Conservation (phyloP, 2,888 invertebrate species). For the Slavum lentiscoides region DNA sequence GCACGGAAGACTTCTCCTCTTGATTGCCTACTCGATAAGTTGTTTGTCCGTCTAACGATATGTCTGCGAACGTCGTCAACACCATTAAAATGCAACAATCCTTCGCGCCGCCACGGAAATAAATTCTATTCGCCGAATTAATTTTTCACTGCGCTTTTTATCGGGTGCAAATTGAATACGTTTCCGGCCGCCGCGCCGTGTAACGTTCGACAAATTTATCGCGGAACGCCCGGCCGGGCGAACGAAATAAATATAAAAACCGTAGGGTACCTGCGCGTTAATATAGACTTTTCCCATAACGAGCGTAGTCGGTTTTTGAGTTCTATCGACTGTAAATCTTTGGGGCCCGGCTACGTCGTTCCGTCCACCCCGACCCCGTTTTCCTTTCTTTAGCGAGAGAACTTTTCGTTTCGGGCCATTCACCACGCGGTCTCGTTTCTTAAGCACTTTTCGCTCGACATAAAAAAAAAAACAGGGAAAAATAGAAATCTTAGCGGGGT, state of each 20-base stretch:
- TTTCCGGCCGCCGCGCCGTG: neutral
- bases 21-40: conserved; percentile 36
- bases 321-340: conserved; percentile 42
- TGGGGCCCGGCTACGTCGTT: neutral
- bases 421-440: conserved; percentile 17
- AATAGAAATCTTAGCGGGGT: neutral
- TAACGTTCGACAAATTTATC: neutral
- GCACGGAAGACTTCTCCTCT: too few relatives aligned
- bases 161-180: conserved; percentile 7
- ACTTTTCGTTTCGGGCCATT: conserved; percentile 45
- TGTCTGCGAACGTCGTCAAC: conserved; percentile 37
- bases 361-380: neutral
- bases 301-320: neutral
- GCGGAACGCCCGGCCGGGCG: neutral
- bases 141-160: neutral
- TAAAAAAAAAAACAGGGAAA: neutral
- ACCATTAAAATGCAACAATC: conserved; percentile 24
- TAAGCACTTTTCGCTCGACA: conserved; percentile 16
- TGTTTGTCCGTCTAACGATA: conserved; percentile 10
- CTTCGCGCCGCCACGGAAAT: conserved; percentile 11
- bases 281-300: conserved; percentile 38
- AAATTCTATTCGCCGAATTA: conserved; percentile 30
- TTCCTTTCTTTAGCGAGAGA: neutral
- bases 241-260: conserved; percentile 19
- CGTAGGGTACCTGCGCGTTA: conserved; percentile 7